Base-by-base conservation (phyloP, 1,140 invertebrate genomes). In the Drosophila orosa region DNA sequence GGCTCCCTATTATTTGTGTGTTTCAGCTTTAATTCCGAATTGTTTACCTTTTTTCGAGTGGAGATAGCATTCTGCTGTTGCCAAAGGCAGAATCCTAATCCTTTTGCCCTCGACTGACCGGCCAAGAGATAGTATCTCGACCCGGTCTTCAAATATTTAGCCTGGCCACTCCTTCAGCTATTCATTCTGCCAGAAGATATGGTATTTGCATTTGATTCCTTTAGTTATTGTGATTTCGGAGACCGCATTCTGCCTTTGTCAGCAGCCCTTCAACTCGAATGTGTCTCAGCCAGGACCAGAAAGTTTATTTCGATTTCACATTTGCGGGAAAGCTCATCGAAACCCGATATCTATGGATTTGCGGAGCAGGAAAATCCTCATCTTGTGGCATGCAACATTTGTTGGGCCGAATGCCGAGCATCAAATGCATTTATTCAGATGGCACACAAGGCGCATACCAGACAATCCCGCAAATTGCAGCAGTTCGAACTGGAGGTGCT, bases 161-260 rank as follows among this genome's bases (percentile, higher is more conserved):
- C 19, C 10, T 7, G 27, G 25, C 5, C 25, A 37, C 47, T 55
- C 25, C 15, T 33, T 22, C 24, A 7, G 10, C 37, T 29, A 42
- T 63, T 63, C 27, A 58, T 58, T 29, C 24, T 25, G 39, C 15
- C 48, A 39, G 31, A 37, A 37, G 33, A 33, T 42, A 37, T 74
- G 9, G 33, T 35, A 59, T 79, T 74, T 80, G 58, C 72, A 63
- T 72, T 44, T 54, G 52, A 72, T 66, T 75, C 44, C 57, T 45
- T 17, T 40, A 17, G 42, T 39, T 50, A 42, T 65, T 74, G 60
- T 47, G 48, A 27, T 22, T n/a, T 12, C 35, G 6, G 10, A 39
- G 19, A 61, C 22, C 22, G 29, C 13, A n/a, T 55, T 45, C 61
- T 68, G 35, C 8, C 10, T 19, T n/a, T 67, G 61, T 52, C 61